phyloP scores from a whole-genome alignment of 1,140 invertebrate species.

The Halesus radiatus region DNA sequence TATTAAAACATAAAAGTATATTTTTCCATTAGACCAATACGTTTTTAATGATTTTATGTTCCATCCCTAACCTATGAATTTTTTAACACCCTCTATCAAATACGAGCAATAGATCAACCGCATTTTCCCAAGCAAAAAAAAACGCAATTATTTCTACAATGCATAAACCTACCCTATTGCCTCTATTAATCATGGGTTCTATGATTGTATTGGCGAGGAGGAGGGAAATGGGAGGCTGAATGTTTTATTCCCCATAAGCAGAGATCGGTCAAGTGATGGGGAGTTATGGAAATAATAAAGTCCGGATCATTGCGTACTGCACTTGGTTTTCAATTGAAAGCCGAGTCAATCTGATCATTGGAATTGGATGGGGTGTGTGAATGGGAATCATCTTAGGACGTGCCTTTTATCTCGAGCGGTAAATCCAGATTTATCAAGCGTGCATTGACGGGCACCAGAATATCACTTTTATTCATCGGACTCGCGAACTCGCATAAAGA shows the following conservation, averaged over 20 bases:
- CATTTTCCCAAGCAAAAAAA: background rate
- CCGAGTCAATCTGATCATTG: conserved; percentile 16
- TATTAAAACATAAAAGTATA: too few species aligned
- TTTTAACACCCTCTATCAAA: background rate
- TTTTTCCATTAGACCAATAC: background rate
- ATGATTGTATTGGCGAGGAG: background rate
- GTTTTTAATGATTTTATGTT: background rate
- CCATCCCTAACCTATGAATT: background rate
- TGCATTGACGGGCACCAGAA: background rate
- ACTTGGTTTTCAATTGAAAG: conserved; percentile 24
- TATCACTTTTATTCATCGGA: background rate
- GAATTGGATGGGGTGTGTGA: conserved; percentile 18
- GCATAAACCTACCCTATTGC: background rate
- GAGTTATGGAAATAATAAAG: conserved; percentile 37
- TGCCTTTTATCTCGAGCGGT: background rate
- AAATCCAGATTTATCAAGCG: background rate
- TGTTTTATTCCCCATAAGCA: background rate
- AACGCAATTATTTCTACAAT: background rate
- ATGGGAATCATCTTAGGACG: background rate
- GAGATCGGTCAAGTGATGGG: conserved; percentile 18
- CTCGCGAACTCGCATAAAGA: background rate
- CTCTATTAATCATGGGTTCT: background rate
- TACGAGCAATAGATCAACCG: background rate
- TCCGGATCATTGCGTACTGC: conserved; percentile 32
- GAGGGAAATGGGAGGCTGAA: too few species aligned